These are phyloP conservation scores for Hemicrepidius hirtus DNA, from an alignment of 2,888 invertebrate genomes.

Conservation along the genomic window DNA sequence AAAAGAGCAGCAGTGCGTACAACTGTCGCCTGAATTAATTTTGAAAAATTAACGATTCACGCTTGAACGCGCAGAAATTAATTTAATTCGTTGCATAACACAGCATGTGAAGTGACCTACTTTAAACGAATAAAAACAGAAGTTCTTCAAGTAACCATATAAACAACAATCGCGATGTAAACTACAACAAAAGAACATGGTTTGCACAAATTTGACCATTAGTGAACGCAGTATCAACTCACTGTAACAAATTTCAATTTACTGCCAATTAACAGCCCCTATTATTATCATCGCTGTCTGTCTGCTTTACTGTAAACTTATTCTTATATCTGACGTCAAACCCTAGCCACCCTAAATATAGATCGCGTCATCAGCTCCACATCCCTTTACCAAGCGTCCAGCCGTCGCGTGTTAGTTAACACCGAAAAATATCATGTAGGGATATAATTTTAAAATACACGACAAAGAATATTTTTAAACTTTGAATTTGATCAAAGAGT, in stretches of 20 bases:
- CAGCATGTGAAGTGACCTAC: conserved; percentile 50
- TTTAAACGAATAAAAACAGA: conserved; percentile 29
- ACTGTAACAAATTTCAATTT: conserved; percentile 44
- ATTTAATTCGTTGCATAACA: conserved; percentile 43
- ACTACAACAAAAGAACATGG: background rate
- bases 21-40: conserved; percentile 22
- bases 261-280: conserved; percentile 43
- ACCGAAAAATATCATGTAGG: no score
- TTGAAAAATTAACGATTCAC: conserved; percentile 46
- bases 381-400: background rate
- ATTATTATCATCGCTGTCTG: conserved; percentile 34
- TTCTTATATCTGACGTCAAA: conserved; percentile 35
- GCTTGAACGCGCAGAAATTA: conserved; percentile 48
- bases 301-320: conserved; percentile 29
- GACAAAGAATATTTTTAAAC: background rate
- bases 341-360: conserved; percentile 29
- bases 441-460: background rate
- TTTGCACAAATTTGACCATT: background rate
- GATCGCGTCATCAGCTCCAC: background rate
- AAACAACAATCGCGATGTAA: background rate
- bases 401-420: no score
- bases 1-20: conserved; percentile 14
- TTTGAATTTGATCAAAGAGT: no score
- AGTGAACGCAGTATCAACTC: background rate
- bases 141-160: conserved; percentile 26